Conservation (phyloP, 2,113 vertebrate species). For the Aegotheles bennettii region DNA sequence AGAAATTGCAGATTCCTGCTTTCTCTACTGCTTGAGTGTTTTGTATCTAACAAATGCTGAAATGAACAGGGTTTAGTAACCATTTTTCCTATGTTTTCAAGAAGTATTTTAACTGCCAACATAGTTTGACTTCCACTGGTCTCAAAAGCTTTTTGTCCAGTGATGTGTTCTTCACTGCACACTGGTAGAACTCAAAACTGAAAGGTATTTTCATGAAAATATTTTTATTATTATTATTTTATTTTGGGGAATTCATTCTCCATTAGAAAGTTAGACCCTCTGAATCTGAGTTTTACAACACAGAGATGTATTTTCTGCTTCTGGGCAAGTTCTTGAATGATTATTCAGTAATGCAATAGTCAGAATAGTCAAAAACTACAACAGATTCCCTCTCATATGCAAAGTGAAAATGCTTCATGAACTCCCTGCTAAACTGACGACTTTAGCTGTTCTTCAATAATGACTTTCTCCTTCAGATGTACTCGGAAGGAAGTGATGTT, state of each 20-base stretch:
- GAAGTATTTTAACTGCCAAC: neutral
- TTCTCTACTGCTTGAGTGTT: neutral
- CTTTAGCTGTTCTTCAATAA: neutral
- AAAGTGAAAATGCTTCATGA: neutral
- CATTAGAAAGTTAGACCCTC: neutral
- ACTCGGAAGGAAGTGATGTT: conserved; percentile 93
- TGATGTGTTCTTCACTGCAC: neutral
- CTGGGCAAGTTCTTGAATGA: neutral
- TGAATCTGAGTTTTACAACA: neutral
- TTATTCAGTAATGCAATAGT: neutral
- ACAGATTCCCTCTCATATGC: neutral
- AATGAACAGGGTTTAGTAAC: neutral
- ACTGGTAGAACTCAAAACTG: neutral
- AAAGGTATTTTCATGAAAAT: neutral
- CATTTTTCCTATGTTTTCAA: neutral
- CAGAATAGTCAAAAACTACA: neutral
- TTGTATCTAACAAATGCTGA: neutral
- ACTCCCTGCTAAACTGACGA: neutral
- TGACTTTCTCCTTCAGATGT: conserved; percentile 84
- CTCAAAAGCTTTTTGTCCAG: neutral
- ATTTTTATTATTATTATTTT: no score
- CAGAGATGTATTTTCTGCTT: neutral
- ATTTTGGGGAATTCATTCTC: neutral
- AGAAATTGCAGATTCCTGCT: neutral
- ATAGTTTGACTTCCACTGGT: neutral